These are phyloP conservation scores for Spermophilus dauricus DNA, from an alignment of 2,113 vertebrate species.

Conservation along the genomic window DNA sequence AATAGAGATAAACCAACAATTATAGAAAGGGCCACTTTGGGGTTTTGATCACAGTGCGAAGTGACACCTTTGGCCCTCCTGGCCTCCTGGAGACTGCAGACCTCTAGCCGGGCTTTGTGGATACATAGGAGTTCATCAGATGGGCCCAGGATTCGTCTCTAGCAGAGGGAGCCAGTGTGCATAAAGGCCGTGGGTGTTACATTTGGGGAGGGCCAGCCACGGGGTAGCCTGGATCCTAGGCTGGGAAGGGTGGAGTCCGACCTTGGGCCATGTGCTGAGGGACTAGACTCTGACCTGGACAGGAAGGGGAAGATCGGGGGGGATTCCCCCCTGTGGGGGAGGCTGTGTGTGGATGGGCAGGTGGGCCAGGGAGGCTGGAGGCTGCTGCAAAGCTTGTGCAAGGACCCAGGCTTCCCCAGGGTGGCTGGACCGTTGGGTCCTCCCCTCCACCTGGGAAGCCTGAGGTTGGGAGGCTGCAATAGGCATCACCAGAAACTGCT, in stretches of 20 bases:
- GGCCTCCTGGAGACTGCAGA: not conserved
- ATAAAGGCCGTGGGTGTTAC: no score
- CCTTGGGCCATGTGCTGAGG: fast-evolving
- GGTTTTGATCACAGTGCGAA: not conserved
- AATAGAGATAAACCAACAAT: not conserved
- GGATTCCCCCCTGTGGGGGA: no score
- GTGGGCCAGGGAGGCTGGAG: not conserved
- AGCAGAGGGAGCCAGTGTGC: not conserved
- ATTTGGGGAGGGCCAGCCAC: no score
- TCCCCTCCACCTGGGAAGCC: not conserved
- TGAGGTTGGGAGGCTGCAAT: not conserved
- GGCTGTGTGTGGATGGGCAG: not conserved
- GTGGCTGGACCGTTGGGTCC: fast-evolving
- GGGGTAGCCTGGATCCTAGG: fast-evolving
- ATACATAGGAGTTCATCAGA: not conserved
- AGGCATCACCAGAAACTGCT: no score
- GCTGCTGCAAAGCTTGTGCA: fast-evolving
- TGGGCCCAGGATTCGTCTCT: not conserved
- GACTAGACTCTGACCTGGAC: fast-evolving
- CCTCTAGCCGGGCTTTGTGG: not conserved
- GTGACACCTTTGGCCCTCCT: not conserved
- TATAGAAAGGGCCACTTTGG: no score
- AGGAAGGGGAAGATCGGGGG: fast-evolving
- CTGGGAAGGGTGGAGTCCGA: fast-evolving
- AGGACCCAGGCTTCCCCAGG: fast-evolving